Evolutionary conservation across 1,140 invertebrate genomes (phyloP).

Genomic region (Goniozus legneri): DNA sequence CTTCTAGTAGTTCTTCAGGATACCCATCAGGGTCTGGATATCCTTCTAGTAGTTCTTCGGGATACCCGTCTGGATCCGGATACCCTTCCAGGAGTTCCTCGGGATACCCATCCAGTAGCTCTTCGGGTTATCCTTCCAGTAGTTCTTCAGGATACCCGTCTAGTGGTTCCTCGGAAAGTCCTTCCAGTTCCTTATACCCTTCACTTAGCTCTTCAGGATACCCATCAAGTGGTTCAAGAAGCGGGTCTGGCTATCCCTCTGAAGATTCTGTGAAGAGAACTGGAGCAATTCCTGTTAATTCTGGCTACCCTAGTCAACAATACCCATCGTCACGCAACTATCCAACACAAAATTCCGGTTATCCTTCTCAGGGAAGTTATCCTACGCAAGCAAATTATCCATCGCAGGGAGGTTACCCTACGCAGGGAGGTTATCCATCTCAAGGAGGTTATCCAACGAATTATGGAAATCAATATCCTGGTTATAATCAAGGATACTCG

Average conservation of each 20-base stretch:
- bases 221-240: slow-evolving; percentile 11
- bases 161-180: slow-evolving; percentile 3
- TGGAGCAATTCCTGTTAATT: slow-evolving; percentile 19
- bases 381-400: slow-evolving; percentile 2
- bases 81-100: slow-evolving; percentile 15
- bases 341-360: slow-evolving; percentile 7
- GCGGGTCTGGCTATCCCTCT: slow-evolving; percentile 15
- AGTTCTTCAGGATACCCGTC: slow-evolving; percentile 16
- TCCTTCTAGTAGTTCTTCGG: slow-evolving; percentile 7
- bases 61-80: slow-evolving; percentile 20
- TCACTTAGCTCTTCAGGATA: slow-evolving; percentile 16
- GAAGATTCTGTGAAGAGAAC: slow-evolving; percentile 17
- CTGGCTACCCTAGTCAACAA: slow-evolving; percentile 18
- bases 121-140: slow-evolving; percentile 7
- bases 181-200: slow-evolving; percentile 3
- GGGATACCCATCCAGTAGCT: slow-evolving; percentile 18
- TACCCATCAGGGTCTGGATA: slow-evolving; percentile 23
- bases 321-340: slow-evolving; percentile 6
- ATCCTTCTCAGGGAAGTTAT: slow-evolving; percentile 11
- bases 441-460: slow-evolving; percentile 12
- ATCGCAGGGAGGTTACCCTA: slow-evolving; percentile 10
- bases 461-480: slow-evolving; percentile 16
- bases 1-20: slow-evolving; percentile 18
- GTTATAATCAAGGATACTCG: slow-evolving; percentile 20
- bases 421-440: slow-evolving; percentile 14